Evolutionary conservation across 2,113 vertebrate species (phyloP).

Genomic region (Noctilio leporinus): DNA sequence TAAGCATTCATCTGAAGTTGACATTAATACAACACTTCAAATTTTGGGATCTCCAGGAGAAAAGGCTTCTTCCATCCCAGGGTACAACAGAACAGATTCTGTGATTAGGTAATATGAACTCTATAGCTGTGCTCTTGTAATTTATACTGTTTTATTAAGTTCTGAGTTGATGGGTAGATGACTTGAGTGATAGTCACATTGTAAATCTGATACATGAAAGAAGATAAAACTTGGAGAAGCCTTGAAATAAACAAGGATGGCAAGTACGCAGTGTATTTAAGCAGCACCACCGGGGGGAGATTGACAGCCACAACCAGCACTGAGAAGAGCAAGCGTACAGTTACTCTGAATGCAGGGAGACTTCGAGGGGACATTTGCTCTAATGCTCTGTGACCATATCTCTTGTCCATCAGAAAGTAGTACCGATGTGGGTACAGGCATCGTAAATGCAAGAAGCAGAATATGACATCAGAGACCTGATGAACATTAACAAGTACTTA

Average conservation of each 20-base stretch:
- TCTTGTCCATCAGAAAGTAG: background rate
- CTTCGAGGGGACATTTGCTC: background rate
- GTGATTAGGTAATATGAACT: slow-evolving; percentile 92
- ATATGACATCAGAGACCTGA: background rate
- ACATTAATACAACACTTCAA: slow-evolving; percentile 98
- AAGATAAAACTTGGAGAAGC: slow-evolving; percentile 45
- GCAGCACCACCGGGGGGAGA: background rate
- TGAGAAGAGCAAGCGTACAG: background rate
- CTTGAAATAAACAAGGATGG: slow-evolving; percentile 32
- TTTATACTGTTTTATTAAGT: slow-evolving; percentile 65
- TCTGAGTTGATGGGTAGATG: slow-evolving; percentile 63
- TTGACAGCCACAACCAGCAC: background rate
- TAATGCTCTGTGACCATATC: background rate
- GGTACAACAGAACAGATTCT: slow-evolving; percentile 97
- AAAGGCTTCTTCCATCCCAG: slow-evolving; percentile 97
- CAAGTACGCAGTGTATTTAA: background rate
- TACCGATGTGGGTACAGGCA: background rate
- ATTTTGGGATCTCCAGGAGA: slow-evolving; percentile 97
- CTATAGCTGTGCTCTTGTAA: slow-evolving; percentile 70
- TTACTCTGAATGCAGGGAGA: background rate
- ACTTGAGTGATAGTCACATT: slow-evolving; percentile 31
- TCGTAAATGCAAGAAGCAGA: background rate
- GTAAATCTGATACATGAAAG: slow-evolving; percentile 5
- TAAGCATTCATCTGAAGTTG: slow-evolving; percentile 96
- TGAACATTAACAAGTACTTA: background rate